Evolutionary conservation across 2,888 invertebrate species (phyloP), one percentile per base, ranked within the genome.

Genomic region (Eupeodes latifasciatus): DNA sequence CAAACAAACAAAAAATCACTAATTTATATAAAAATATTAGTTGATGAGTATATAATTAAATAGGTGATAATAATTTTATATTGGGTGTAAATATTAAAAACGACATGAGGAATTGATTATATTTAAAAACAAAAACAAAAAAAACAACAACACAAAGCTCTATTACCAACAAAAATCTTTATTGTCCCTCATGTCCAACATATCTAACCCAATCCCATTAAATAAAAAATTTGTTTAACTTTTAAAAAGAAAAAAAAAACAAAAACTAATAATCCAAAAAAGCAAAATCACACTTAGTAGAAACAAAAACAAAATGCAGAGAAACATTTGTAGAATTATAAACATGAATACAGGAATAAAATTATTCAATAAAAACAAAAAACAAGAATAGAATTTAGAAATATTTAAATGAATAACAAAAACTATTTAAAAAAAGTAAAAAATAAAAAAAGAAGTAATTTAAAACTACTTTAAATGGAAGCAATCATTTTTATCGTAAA

Each of bases 401-500:
- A 69, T 79, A 71, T 44, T 55, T n/a, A 81, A 75, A 81, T 14
- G 34, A 44, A 75, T 49, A 62, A 55, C 5, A 74, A 80, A 55
- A 84, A 75, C 62, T 85, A 85, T 81, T 81, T 82, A 85, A 89
- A 79, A 51, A 61, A 89, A 81, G 57, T 44, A 80, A 69, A 66
- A 75, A 76, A 74, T 53, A 77, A 76, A 75, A 76, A 76, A 80
- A 57, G 64, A 78, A 89, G 80, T 80, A 86, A 77, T 82, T 66
- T 82, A 75, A 86, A 86, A 89, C 86, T 85, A 89, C 86, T 83
- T 89, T 86, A 86, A 86, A 89, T 86, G 89, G 85, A 89, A 86
- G 85, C 85, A 89, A 89, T 86, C 89, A 86, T 89, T 89, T 89
- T 89, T 86, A 86, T 89, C 89, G 81, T 89, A 85, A 81, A 77